phyloP scores from a whole-genome alignment of 2,797 vertebrate genomes.

The Falco naumanni region DNA sequence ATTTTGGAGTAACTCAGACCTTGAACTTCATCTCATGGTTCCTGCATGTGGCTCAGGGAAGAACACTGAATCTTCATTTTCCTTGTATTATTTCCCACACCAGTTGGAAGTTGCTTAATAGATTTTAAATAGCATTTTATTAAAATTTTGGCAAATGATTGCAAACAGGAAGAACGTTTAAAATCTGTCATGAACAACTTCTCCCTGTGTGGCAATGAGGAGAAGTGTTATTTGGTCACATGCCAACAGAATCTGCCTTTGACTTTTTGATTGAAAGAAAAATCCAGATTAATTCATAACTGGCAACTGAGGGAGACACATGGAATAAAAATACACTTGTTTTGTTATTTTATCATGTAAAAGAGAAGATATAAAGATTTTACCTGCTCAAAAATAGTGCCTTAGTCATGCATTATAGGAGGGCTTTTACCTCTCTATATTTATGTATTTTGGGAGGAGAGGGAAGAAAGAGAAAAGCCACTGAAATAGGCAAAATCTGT shows the following conservation, averaged over 20 bases:
- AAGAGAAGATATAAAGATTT: not conserved
- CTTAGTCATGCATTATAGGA: not conserved
- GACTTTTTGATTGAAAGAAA: not conserved
- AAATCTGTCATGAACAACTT: not conserved
- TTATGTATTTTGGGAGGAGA: not conserved
- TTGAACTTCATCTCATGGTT: not conserved
- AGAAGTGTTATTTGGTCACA: not conserved
- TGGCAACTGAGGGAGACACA: not conserved
- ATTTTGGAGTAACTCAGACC: not conserved
- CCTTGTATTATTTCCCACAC: not conserved
- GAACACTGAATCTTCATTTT: not conserved
- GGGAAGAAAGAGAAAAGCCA: not conserved
- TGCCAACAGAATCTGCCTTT: not conserved
- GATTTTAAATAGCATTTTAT: not conserved
- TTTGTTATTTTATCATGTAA: not conserved
- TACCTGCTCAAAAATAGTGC: not conserved
- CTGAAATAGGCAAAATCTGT: not conserved
- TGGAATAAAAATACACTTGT: not conserved
- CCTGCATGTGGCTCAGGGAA: not conserved
- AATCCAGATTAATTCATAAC: not conserved
- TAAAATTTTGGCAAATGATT: not conserved
- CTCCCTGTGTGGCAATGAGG: not conserved
- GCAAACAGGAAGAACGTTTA: not conserved
- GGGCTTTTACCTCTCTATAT: not conserved
- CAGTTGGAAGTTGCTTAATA: not conserved